Percentiles rank a stretch among this genome's conserved stretches.
Evolutionary conservation across 2,797 vertebrate species (phyloP).

Genomic region (Steatocranus sp.): DNA sequence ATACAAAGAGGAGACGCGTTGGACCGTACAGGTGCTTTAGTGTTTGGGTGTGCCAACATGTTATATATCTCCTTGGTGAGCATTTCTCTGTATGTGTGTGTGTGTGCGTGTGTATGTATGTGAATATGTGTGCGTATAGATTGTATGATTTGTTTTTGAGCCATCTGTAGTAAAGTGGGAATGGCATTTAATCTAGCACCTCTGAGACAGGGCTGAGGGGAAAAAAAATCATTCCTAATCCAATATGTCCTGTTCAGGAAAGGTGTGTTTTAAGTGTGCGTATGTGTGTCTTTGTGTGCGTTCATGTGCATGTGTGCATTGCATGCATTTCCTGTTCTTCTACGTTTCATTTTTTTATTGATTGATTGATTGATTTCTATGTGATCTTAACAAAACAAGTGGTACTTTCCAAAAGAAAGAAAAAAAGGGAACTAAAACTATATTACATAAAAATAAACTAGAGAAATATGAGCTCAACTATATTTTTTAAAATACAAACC

Average conservation of each 20-base stretch:
- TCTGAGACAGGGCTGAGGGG: constrained; percentile 49
- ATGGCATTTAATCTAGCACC: constrained; percentile 76
- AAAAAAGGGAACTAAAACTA: not conserved
- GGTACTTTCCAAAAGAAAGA: not conserved
- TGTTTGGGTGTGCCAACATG: constrained; percentile 60
- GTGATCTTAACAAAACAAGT: not conserved
- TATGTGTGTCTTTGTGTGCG: not conserved
- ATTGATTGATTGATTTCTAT: accelerated
- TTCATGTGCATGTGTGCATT: not conserved
- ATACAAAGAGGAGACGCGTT: constrained; percentile 69
- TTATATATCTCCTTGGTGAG: constrained; percentile 62
- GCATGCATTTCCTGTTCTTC: not conserved
- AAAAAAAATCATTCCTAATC: constrained; percentile 65
- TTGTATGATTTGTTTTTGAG: constrained; percentile 67
- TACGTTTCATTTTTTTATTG: not conserved
- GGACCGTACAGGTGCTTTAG: constrained; percentile 66
- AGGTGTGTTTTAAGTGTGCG: constrained; percentile 21
- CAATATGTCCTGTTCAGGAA: constrained; percentile 63
- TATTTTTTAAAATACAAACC: not conserved
- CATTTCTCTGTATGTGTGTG: constrained; percentile 30
- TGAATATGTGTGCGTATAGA: constrained; percentile 30
- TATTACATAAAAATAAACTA: not conserved
- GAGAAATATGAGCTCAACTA: not conserved
- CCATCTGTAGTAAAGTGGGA: constrained; percentile 70
- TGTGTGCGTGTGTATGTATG: not conserved